A percentile compares a stretch with the other conserved stretches of the same genome.
phyloP scores from a whole-genome alignment of 2,797 vertebrate species.

The Kryptolebias ocellatus region DNA sequence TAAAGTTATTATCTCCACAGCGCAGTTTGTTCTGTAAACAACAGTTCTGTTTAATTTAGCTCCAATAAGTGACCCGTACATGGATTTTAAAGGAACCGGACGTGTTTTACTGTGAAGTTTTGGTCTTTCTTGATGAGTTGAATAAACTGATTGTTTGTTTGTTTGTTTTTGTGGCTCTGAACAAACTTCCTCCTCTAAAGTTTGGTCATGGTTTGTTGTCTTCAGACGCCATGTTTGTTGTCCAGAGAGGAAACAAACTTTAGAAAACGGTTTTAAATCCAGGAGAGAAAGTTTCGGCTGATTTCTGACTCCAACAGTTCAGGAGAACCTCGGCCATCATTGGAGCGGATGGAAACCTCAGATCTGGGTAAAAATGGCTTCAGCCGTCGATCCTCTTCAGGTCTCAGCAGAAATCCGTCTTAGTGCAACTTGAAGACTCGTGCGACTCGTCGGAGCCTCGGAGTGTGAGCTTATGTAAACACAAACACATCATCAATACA shows the following conservation, averaged over 20 bases:
- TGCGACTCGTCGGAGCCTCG: conserved; percentile 33
- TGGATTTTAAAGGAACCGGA: too few species aligned
- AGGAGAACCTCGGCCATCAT: too few species aligned
- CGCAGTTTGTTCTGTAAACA: too few species aligned
- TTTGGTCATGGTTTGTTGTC: too few species aligned
- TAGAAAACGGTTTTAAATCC: too few species aligned
- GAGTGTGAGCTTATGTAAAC: conserved; percentile 62
- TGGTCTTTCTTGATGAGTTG: not conserved
- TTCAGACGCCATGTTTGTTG: too few species aligned
- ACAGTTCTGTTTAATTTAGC: too few species aligned
- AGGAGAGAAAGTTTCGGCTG: not conserved
- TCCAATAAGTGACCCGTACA: too few species aligned
- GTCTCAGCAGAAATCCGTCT: conserved; percentile 34
- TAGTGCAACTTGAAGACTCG: conserved; percentile 65
- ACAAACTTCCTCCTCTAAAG: too few species aligned
- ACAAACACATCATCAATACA: conserved; percentile 72
- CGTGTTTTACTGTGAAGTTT: not conserved
- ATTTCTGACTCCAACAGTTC: not conserved
- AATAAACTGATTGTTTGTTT: not conserved
- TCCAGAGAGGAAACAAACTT: too few species aligned
- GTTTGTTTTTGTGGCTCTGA: not conserved
- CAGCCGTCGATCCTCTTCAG: conserved; percentile 6
- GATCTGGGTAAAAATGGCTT: conserved; percentile 7
- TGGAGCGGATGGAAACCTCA: too few species aligned
- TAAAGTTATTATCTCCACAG: too few species aligned